Percentiles rank a stretch among this genome's conserved stretches.
phyloP scores from a whole-genome alignment of 37 sponge, comb jelly and placozoan species.

The Diacarnus erythraeanus region DNA sequence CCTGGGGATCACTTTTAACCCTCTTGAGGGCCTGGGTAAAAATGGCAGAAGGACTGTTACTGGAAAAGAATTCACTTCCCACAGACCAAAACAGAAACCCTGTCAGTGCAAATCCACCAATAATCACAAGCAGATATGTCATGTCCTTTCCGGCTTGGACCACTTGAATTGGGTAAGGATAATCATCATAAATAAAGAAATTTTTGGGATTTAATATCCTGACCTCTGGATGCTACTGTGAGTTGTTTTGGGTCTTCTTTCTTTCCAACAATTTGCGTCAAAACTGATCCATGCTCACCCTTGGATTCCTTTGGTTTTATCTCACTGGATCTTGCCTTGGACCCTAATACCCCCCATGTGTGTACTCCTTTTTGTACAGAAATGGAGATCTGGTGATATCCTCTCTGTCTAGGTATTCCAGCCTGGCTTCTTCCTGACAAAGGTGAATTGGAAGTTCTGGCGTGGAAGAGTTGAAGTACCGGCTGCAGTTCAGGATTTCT shows the following conservation, averaged over 20 bases:
- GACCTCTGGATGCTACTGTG: conserved; percentile 73
- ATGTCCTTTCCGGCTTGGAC: conserved; percentile 78
- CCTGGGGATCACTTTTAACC: conserved; percentile 59
- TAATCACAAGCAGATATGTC: conserved; percentile 58
- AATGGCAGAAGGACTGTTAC: conserved; percentile 54
- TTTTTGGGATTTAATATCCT: background rate
- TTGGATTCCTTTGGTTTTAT: background rate
- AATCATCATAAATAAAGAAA: background rate
- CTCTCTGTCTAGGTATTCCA: background rate
- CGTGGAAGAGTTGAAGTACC: background rate
- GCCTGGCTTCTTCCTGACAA: background rate
- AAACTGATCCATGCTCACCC: conserved; percentile 48
- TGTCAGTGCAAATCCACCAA: conserved; percentile 66
- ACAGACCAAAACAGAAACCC: conserved; percentile 73
- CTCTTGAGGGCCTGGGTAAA: conserved; percentile 68
- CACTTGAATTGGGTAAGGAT: conserved; percentile 17
- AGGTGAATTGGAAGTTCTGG: background rate
- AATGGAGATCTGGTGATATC: background rate
- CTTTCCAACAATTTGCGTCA: conserved; percentile 42
- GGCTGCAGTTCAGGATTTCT: background rate
- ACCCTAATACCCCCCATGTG: background rate
- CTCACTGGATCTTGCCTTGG: background rate
- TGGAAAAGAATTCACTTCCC: conserved; percentile 72
- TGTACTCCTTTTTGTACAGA: background rate
- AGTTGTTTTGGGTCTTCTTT: conserved; percentile 45